Percentiles rank a stretch among this genome's conserved stretches.
phyloP scores from a whole-genome alignment of 2,113 vertebrate genomes.

The Camelus bactrianus region DNA sequence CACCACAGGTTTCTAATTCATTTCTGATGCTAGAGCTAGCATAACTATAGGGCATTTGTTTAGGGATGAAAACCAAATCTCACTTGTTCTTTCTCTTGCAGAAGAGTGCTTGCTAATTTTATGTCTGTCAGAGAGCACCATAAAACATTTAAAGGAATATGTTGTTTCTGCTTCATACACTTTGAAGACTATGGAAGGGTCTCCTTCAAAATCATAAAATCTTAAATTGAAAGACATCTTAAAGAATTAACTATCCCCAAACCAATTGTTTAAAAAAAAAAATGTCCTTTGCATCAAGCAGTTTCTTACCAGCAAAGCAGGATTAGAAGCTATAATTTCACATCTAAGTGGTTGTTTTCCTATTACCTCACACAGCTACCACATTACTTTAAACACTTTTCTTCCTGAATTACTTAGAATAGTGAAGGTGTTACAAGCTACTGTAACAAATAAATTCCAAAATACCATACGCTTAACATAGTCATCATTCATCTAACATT shows the following conservation, averaged over 20 bases:
- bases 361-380: not conserved
- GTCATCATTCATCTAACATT: not conserved
- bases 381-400: not conserved
- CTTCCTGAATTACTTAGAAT: not conserved
- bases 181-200: not conserved
- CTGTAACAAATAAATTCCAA: not conserved
- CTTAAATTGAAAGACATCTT: not conserved
- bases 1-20: not conserved
- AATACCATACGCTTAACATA: not conserved
- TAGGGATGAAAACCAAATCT: conserved; percentile 4
- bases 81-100: not conserved
- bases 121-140: not conserved
- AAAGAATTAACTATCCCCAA: not conserved
- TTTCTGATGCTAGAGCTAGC: not conserved
- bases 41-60: not conserved
- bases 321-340: conserved; percentile 10
- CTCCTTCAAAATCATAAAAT: conserved; percentile 37
- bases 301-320: not conserved
- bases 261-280: not conserved
- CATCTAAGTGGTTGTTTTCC: not conserved
- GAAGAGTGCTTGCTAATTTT: not conserved
- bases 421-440: not conserved
- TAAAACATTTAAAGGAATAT: not conserved
- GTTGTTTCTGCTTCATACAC: not conserved
- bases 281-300: not conserved